Evolutionary conservation across 2,113 vertebrate species (phyloP).

Genomic region (Syrrhaptes paradoxus): DNA sequence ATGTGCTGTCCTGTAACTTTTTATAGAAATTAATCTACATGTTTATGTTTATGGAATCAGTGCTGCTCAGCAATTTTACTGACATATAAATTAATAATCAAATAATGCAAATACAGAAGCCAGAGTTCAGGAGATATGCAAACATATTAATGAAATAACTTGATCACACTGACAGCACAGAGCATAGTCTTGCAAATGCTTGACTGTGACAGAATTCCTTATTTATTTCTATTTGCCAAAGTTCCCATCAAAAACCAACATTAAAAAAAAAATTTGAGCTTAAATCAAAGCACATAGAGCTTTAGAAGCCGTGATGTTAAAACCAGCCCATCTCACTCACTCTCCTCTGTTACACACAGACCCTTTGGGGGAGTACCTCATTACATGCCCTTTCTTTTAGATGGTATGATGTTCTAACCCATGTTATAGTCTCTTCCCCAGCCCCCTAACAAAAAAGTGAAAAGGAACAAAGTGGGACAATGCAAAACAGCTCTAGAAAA

Average conservation of each 20-base stretch:
- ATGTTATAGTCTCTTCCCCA: background rate
- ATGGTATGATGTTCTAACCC: background rate
- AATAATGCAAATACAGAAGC: background rate
- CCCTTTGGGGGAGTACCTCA: background rate
- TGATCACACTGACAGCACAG: background rate
- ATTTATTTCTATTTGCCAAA: background rate
- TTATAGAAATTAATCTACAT: background rate
- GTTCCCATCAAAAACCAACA: background rate
- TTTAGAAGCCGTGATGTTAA: background rate
- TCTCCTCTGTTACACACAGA: background rate
- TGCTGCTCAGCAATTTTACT: background rate
- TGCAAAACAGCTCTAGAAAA: background rate
- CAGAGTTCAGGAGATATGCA: background rate
- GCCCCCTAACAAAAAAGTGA: background rate
- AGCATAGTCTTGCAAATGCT: background rate
- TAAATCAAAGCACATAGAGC: background rate
- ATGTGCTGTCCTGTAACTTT: background rate
- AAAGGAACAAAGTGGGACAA: background rate
- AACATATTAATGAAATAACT: background rate
- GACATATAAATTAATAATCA: background rate
- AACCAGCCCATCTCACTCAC: background rate
- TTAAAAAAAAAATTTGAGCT: background rate
- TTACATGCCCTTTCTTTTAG: background rate
- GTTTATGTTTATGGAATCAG: background rate
- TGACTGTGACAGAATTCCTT: background rate